These are phyloP conservation scores for Mus musculus DNA, from an alignment of 2,113 vertebrate species.

Conservation along the genomic window DNA sequence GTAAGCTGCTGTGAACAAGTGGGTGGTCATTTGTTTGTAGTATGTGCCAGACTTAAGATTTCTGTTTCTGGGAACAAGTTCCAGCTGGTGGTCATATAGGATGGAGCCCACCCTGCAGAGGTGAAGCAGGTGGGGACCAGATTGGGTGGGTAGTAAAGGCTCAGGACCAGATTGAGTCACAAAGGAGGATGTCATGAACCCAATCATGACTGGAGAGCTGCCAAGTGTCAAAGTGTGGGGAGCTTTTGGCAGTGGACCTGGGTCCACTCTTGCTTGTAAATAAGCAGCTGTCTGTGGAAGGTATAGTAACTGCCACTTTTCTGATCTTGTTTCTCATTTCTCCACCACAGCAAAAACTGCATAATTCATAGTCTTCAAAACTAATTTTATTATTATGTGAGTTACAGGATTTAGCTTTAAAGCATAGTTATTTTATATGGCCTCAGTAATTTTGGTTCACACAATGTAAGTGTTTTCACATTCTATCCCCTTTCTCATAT, in stretches of 20 bases:
- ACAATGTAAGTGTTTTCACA: conserved; percentile 45
- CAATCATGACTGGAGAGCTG: background rate
- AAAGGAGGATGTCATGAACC: background rate
- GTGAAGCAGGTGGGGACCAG: conserved; percentile 19
- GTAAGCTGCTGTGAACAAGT: conserved; percentile 52
- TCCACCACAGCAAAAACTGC: background rate
- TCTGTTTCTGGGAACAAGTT: background rate
- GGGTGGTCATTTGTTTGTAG: conserved; percentile 68
- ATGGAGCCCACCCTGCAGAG: background rate
- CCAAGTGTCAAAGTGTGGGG: background rate
- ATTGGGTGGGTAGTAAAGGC: background rate
- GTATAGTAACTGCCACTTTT: background rate
- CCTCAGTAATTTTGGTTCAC: conserved; percentile 30
- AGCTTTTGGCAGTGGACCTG: background rate
- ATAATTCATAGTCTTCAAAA: background rate
- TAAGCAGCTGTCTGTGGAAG: background rate
- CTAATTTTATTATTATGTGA: background rate
- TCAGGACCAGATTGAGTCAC: background rate
- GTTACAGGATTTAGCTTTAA: background rate
- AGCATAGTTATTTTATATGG: background rate
- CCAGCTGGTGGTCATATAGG: conserved; percentile 58
- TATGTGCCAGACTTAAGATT: conserved; percentile 22
- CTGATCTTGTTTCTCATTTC: background rate
- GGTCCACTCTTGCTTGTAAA: background rate
- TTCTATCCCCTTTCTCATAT: conserved; percentile 28